These are phyloP conservation scores for Pangasius djambal DNA, from an alignment of 2,797 vertebrate species.

Conservation along the genomic window DNA sequence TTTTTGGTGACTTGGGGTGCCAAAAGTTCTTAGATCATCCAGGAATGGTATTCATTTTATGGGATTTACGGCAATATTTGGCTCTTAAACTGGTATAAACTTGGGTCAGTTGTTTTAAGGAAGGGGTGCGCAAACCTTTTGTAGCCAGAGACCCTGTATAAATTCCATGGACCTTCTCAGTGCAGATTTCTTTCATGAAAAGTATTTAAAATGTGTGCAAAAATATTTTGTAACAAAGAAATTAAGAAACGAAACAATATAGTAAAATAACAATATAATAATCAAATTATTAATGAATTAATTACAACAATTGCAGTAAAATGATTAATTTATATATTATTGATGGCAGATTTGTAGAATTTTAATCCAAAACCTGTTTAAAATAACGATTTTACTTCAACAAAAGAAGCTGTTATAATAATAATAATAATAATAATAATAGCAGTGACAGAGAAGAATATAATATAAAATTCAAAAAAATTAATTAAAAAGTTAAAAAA, in stretches of 20 bases:
- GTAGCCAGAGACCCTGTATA: background rate
- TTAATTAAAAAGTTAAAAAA: background rate
- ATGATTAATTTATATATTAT: background rate
- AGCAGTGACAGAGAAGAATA: background rate
- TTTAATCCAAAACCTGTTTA: background rate
- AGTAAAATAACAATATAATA: background rate
- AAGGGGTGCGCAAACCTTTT: background rate
- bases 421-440: background rate
- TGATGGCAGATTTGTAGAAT: background rate
- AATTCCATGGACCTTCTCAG: background rate
- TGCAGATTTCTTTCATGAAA: background rate
- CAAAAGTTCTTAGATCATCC: background rate
- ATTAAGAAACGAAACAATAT: background rate
- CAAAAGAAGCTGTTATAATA: background rate
- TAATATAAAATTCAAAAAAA: background rate
- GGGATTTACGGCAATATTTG: background rate
- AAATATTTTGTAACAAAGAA: background rate
- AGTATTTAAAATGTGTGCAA: background rate
- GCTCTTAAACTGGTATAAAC: background rate
- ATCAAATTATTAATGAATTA: too few species aligned
- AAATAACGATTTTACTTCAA: too few species aligned
- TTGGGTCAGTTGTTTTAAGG: background rate
- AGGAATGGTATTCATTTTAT: too few species aligned
- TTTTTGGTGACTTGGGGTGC: background rate
- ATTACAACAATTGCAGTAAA: too few species aligned